Conservation (phyloP, 1,140 invertebrate species). For the Diachasmimorpha longicaudata region DNA sequence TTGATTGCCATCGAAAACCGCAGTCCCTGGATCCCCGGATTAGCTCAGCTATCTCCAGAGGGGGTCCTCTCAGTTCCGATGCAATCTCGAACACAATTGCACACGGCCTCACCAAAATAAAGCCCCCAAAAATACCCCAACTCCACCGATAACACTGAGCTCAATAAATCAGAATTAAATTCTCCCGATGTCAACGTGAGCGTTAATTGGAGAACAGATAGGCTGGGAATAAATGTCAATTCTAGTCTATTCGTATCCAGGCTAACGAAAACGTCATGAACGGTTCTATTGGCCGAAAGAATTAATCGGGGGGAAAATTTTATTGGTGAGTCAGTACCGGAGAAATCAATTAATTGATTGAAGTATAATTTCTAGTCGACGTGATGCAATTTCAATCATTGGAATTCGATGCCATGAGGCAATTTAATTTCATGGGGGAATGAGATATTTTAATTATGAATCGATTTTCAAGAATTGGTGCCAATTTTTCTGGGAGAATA, state of each 20-base stretch:
- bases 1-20: neutral
- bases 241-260: neutral
- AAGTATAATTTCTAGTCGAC: neutral
- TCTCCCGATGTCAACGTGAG: neutral
- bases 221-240: neutral
- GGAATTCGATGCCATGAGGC: neutral
- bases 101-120: neutral
- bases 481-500: too few relatives aligned
- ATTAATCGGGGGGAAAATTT: neutral
- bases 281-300: neutral
- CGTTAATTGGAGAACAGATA: neutral
- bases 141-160: neutral
- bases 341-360: slow-evolving; percentile 5
- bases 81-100: neutral
- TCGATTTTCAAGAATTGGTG: neutral
- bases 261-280: neutral
- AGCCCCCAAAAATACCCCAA: neutral
- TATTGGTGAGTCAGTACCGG: neutral
- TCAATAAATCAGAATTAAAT: slow-evolving; percentile 1
- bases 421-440: neutral
- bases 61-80: neutral
- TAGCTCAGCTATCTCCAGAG: neutral
- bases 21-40: neutral
- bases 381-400: slow-evolving; percentile 4
- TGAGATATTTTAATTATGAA: neutral